Evolutionary conservation across 2,888 invertebrate species (phyloP), one percentile per base, ranked within the genome.

Genomic region (Tinea pellionella): DNA sequence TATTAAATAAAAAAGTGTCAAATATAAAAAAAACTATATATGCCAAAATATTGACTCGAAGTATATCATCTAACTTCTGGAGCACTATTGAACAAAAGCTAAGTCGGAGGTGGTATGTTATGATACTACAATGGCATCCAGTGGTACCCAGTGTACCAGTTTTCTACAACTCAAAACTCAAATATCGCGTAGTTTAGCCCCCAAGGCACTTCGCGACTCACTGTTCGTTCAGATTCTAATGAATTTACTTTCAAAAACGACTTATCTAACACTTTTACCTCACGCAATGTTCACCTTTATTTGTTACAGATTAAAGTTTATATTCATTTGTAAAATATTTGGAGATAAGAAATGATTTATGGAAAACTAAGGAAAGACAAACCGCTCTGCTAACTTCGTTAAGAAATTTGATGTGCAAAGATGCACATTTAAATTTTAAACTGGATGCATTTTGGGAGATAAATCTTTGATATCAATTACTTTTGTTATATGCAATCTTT

Each of bases 181-280:
- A 47, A 47, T 47, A 47, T 47, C 47, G 16, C 47, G 37, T 9
- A 47, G 47, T 47, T 47, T 47, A 47, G 47, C 47, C 47, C n/a
- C 47, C 47, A 47, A 13, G 47, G 47, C 47, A 47, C 47, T 47
- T 47, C 15, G 47, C 47, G 47, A 47, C 47, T 47, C 47, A 47
- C 47, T 47, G 47, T 47, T 47, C 47, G 47, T 47, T 47, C 47
- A 47, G 47, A 47, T 47, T 47, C 47, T 47, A 47, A 47, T 47
- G 47, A 47, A 47, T 16, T 47, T 47, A 13, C 16, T 16, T n/a
- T 16, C 4, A 47, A 47, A 15, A 47, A 47, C 15, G 47, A 16
- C 47, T 47, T 47, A 47, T 47, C 13, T 15, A 13, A 2, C 13
- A 47, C 15, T n/a, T n/a, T 8, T n/a, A 47, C 2, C 15, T 8